Evolutionary conservation across 2,888 invertebrate genomes (phyloP), one percentile per base, ranked within the genome.

Genomic region (Carabus problematicus): DNA sequence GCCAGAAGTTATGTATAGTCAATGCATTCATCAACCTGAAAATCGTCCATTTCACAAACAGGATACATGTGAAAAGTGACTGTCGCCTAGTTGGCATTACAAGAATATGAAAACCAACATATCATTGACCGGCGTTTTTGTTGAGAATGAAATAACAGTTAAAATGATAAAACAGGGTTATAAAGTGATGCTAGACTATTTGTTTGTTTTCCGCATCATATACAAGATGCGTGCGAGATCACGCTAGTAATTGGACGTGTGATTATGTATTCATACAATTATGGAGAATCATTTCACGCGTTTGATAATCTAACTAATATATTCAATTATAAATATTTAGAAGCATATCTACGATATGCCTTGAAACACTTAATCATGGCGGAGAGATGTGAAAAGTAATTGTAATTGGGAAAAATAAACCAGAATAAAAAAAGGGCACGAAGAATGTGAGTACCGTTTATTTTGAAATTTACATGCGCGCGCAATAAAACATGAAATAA

Each of bases 381-480:
- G 29, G 47, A 61, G 47, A 49, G 61, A 60, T 60, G 60, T n/a
- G 7, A 49, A 18, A 49, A 61, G 49, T 61, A 49, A 61, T 39
- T 49, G 19, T 45, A 60, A 45, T 39, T 14, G 14, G 18, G n/a
- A 18, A n/a, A 45, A 60, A 60, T 29, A 29, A 29, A 29, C 2
- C 29, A 29, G 42, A 59, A 59, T 19, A 60, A 61, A 47, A 61
- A 61, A 12, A 47, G n/a, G 12, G n/a, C 14, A 11, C 3, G 12
- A 49, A 47, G 61, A 61, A 61, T 61, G 61, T 29, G 29, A 61
- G 61, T 61, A 47, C 61, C 61, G 61, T 61, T 61, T 49, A 61
- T 42, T 49, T 49, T 47, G 61, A 45, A 61, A 49, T 49, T 61
- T 61, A 61, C 40, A 47, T 47, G 16, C 11, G 47, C 45, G 29